phyloP scores from a whole-genome alignment of 2,888 invertebrate species.

The Caenorhabditis sp. region DNA sequence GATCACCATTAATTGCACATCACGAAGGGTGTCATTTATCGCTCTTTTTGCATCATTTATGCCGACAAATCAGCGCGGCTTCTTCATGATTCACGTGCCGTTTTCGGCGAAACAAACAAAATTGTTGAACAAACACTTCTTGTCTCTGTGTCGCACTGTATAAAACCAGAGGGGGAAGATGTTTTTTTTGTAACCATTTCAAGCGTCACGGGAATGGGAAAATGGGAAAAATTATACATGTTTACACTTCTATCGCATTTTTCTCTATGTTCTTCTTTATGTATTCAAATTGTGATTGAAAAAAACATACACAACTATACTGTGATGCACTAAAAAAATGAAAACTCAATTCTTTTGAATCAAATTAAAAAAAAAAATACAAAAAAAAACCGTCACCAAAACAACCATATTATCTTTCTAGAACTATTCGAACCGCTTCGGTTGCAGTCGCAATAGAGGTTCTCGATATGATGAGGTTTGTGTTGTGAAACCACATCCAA shows the following conservation, averaged over 20 bases:
- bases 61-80: not conserved
- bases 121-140: not conserved
- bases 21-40: not conserved
- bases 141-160: constrained; percentile 1
- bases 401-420: constrained; percentile 10
- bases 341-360: too few species aligned
- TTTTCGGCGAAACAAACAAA: not conserved
- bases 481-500: constrained; percentile 6
- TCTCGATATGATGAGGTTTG: constrained; percentile 50
- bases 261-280: constrained; percentile 22
- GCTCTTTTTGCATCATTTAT: too few species aligned
- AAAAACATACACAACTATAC: too few species aligned
- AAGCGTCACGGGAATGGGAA: not conserved
- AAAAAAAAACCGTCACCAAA: too few species aligned
- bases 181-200: too few species aligned
- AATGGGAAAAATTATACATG: not conserved
- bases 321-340: too few species aligned
- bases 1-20: not conserved
- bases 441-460: constrained; percentile 45
- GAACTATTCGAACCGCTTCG: constrained; percentile 49
- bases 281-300: not conserved
- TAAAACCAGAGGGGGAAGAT: not conserved
- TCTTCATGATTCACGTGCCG: not conserved
- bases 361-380: too few species aligned
- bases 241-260: not conserved